These are phyloP conservation scores for Nixonia krombeini DNA, from an alignment of 1,140 invertebrate genomes.

Conservation along the genomic window DNA sequence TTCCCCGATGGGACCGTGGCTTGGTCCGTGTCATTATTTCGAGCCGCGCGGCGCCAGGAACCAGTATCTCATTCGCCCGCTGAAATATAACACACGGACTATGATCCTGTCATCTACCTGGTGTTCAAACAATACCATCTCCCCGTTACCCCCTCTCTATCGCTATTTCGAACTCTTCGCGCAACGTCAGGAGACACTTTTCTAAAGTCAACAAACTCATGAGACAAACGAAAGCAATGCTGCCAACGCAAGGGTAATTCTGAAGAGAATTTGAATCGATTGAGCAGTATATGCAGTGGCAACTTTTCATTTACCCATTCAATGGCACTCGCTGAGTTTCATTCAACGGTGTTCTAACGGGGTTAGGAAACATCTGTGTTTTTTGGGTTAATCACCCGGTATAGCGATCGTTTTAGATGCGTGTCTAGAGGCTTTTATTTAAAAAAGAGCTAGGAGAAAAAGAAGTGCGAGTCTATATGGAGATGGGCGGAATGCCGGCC, in stretches of 20 bases:
- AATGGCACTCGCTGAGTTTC: too few relatives aligned
- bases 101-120: conserved; percentile 51
- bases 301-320: too few relatives aligned
- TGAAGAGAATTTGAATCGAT: too few relatives aligned
- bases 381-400: conserved; percentile 51
- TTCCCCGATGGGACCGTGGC: conserved; percentile 59
- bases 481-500: conserved; percentile 67
- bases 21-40: conserved; percentile 67
- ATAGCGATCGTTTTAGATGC: conserved; percentile 61
- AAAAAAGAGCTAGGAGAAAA: conserved; percentile 34
- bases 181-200: too few relatives aligned
- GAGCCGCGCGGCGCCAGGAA: conserved; percentile 66
- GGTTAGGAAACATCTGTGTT: neutral
- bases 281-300: too few relatives aligned
- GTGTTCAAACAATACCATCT: conserved; percentile 40
- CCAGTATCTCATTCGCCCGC: conserved; percentile 65
- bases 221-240: too few relatives aligned
- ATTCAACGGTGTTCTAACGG: too few relatives aligned
- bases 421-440: conserved; percentile 66
- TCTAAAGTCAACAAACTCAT: too few relatives aligned
- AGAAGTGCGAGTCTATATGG: conserved; percentile 49
- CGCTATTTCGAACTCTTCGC: too few relatives aligned
- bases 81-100: conserved; percentile 57
- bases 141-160: too few relatives aligned
- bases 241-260: too few relatives aligned